phyloP scores from a whole-genome alignment of 2,888 invertebrate species.

The Nomada goodeniana region DNA sequence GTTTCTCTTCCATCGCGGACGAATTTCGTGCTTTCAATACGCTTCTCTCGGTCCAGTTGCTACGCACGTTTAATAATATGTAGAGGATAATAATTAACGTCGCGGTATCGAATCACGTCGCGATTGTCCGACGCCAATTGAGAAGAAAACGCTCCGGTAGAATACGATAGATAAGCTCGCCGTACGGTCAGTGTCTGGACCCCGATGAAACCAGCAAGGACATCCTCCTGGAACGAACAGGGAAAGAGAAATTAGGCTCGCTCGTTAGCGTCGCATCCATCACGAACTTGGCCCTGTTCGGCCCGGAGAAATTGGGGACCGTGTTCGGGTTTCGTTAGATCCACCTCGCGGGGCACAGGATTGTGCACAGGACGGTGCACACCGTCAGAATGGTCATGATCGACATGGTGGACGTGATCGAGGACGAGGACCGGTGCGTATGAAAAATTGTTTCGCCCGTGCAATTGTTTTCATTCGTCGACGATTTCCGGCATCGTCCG shows the following conservation, averaged over 20 bases:
- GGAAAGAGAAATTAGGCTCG: background rate
- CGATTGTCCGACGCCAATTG: background rate
- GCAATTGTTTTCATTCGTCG: background rate
- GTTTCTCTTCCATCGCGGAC: background rate
- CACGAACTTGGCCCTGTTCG: background rate
- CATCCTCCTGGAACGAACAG: background rate
- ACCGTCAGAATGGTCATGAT: constrained; percentile 81
- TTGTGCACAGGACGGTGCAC: background rate
- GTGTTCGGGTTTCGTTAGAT: background rate
- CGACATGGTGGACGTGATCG: constrained; percentile 81
- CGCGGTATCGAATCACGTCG: background rate
- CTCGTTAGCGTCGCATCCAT: background rate
- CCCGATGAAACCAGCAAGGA: constrained; percentile 16
- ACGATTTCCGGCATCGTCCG: background rate
- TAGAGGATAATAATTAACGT: background rate
- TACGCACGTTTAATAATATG: no score
- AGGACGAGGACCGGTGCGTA: constrained; percentile 82
- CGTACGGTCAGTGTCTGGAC: background rate
- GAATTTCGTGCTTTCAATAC: background rate
- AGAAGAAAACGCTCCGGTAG: no score
- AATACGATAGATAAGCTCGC: background rate
- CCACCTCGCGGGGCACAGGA: background rate
- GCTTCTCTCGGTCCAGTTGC: no score
- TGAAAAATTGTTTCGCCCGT: background rate
- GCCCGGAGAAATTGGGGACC: no score